These are phyloP conservation scores for Orthonychiurus folsomi DNA, from an alignment of 2,888 invertebrate species.

Conservation along the genomic window DNA sequence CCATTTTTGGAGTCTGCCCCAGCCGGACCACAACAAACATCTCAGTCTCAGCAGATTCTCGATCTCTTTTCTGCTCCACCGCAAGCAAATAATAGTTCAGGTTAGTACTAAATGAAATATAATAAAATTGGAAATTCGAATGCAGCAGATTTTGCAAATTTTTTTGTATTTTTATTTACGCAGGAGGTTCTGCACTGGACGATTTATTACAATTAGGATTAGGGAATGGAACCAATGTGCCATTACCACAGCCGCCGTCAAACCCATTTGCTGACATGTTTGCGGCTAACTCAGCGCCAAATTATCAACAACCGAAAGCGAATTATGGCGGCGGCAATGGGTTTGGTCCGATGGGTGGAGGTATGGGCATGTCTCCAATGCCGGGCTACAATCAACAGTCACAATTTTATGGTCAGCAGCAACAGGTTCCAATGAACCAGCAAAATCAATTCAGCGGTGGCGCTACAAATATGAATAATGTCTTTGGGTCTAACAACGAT, in stretches of 20 bases:
- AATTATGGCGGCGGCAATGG: constrained; percentile 39
- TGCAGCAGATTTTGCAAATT: background rate
- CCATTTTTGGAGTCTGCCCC: constrained; percentile 33
- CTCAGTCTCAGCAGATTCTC: constrained; percentile 44
- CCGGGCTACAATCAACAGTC: constrained; percentile 23
- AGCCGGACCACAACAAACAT: constrained; percentile 33
- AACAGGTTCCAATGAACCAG: constrained; percentile 31
- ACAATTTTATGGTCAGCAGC: constrained; percentile 37
- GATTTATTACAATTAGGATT: constrained; percentile 64
- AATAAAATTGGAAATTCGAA: no score
- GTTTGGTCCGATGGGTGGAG: constrained; percentile 24
- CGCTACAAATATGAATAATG: constrained; percentile 32
- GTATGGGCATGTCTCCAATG: constrained; percentile 26
- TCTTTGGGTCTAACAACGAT: constrained; percentile 38
- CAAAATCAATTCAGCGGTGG: constrained; percentile 42
- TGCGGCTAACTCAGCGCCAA: constrained; percentile 47
- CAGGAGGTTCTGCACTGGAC: constrained; percentile 57
- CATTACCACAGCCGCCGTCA: constrained; percentile 18
- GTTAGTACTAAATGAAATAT: background rate
- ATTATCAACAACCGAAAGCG: constrained; percentile 41
- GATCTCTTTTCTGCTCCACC: constrained; percentile 76
- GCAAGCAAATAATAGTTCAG: constrained; percentile 43
- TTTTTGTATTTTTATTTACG: constrained; percentile 25
- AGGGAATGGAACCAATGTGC: constrained; percentile 24
- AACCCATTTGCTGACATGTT: constrained; percentile 89